Base-by-base conservation (phyloP, 1,140 invertebrate genomes). In the Leptinotarsa undecemlineata region DNA sequence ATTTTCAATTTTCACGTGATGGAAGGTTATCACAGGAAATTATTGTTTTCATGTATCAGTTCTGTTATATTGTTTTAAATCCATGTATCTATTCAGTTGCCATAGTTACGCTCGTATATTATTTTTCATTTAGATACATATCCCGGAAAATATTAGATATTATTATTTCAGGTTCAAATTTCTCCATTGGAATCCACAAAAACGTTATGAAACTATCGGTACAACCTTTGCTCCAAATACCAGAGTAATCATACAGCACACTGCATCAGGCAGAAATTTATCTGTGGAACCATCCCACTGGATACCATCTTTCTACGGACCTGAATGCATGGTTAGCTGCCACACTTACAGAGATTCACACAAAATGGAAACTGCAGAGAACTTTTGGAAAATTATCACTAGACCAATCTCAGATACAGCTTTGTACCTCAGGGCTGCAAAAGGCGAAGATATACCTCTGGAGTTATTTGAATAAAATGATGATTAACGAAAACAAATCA, bases 291-390 rank as follows among this genome's bases (percentile, higher is more conserved):
- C 71, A 51, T 42, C 67, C 11, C 77, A 63, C n/a, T 76, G 80
- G 81, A 79, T 83, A 19, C 79, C 80, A 3, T 83, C 82, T 8
- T 84, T 84, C 71, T 84, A 82, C 70, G 83, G 83, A 5, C 69
- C 77, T 1, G 83, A 84, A 77, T 80, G 80, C 57, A 70, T 33
- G 4, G 79, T 83, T 17, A 78, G 79, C 23, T 84, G 82, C 73
- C 79, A 81, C 66, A 84, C 79, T 13, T 84, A 77, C 74, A 74
- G 73, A 47, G 80, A 82, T 74, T 72, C 75, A 2, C 82, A 82
- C 48, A 80, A 79, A 75, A 81, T 82, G 80, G 82, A 83, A 76
- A 82, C 81, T 4, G 80, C 77, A 4, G 82, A 83, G 60, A 83
- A 83, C 72, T 77, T 82, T 20, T 83, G 82, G 82, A 80, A 76